Conservation (phyloP, 2,888 invertebrate genomes). For the Neuroscelio doddi region DNA sequence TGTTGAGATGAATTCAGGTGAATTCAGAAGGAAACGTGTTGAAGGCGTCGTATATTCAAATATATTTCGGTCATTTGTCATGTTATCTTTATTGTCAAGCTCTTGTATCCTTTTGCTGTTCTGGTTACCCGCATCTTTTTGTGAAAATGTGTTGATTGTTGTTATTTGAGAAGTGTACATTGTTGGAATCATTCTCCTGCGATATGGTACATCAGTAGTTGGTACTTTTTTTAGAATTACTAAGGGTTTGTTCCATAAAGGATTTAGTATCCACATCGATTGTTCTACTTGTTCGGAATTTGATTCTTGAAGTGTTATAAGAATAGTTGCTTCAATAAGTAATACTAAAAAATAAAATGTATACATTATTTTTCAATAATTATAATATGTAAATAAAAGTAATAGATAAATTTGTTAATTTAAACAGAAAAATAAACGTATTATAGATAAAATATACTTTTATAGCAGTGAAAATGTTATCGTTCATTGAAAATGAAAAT, state of each 20-base stretch:
- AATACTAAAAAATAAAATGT: too few relatives aligned
- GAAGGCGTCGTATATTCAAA: background rate
- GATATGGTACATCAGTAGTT: background rate
- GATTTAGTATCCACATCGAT: slow-evolving; percentile 20
- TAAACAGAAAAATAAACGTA: too few relatives aligned
- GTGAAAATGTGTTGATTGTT: background rate
- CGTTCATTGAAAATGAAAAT: too few relatives aligned
- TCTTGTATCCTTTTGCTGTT: background rate
- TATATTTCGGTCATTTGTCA: background rate
- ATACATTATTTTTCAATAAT: too few relatives aligned
- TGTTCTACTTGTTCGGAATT: too few relatives aligned
- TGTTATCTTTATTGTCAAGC: background rate
- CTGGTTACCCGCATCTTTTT: background rate
- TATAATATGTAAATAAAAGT: too few relatives aligned
- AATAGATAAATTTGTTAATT: too few relatives aligned
- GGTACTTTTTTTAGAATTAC: slow-evolving; percentile 19
- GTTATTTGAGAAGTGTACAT: slow-evolving; percentile 2
- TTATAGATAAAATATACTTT: too few relatives aligned
- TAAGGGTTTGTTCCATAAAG: slow-evolving; percentile 23
- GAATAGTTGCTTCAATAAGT: too few relatives aligned
- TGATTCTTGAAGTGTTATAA: too few relatives aligned
- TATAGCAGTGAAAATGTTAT: too few relatives aligned
- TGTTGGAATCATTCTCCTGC: slow-evolving; percentile 1
- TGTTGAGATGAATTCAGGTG: background rate
- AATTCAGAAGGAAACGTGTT: too few relatives aligned